Evolutionary conservation across 2,113 vertebrate species (phyloP).

Genomic region (Blennius ocellaris): DNA sequence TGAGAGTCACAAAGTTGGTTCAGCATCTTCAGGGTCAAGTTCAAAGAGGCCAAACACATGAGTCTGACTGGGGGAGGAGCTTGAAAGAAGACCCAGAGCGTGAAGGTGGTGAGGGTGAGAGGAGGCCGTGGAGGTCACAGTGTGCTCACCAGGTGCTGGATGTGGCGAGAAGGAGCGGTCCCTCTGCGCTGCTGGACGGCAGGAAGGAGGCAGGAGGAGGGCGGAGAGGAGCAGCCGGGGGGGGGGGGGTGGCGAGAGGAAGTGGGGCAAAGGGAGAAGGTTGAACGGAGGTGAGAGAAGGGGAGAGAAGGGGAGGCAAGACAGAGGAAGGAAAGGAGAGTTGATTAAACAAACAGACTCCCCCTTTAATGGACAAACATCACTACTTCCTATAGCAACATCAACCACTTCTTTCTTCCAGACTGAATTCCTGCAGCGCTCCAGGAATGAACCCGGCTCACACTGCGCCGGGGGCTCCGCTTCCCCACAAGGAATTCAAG

Average conservation of each 20-base stretch:
- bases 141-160: constrained; percentile 76
- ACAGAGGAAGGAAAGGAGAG: constrained; percentile 60
- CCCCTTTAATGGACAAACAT: constrained; percentile 72
- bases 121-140: constrained; percentile 9
- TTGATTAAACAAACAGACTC: constrained; percentile 77
- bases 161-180: constrained; percentile 71
- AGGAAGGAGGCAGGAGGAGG: constrained; percentile 9
- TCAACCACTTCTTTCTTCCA: constrained; percentile 26
- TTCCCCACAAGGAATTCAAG: constrained; percentile 54
- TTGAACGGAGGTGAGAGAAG: constrained; percentile 15
- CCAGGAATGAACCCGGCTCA: constrained; percentile 54
- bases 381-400: constrained; percentile 66
- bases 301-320: constrained; percentile 21
- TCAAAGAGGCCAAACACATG: too few relatives aligned
- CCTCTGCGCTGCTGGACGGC: constrained; percentile 71
- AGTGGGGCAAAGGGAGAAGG: constrained; percentile 18
- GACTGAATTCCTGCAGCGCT: constrained; percentile 44
- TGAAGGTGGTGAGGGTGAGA: not conserved
- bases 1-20: too few relatives aligned
- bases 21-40: too few relatives aligned
- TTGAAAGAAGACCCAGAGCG: too few relatives aligned
- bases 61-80: too few relatives aligned
- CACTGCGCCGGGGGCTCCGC: constrained; percentile 43
- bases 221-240: not conserved
- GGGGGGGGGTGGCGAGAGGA: constrained; percentile 26